Conservation (phyloP, 2,797 vertebrate genomes). For the Lacerta bilineata region DNA sequence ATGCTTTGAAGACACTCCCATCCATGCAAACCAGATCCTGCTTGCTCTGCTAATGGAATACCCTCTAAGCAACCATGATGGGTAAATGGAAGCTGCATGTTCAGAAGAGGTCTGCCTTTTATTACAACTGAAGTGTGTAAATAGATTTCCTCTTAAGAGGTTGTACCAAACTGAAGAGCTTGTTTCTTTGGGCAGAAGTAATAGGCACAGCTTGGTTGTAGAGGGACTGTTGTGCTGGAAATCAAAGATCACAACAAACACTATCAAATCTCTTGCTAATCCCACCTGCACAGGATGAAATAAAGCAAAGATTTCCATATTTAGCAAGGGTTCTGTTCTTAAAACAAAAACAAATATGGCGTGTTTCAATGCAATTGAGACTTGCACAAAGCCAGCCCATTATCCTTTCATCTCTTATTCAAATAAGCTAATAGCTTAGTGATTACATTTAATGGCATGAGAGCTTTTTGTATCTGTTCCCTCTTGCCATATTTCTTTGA, state of each 20-base stretch:
- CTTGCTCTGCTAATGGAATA: not conserved
- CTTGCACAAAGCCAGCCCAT: constrained; percentile 40
- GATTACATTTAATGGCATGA: constrained; percentile 62
- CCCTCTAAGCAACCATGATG: not conserved
- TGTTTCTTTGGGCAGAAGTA: not conserved
- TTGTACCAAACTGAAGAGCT: not conserved
- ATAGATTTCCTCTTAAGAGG: not conserved
- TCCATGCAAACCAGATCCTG: not conserved
- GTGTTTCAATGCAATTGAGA: constrained; percentile 38
- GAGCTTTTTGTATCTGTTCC: constrained; percentile 66
- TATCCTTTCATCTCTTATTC: constrained; percentile 70
- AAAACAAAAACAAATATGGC: constrained; percentile 53
- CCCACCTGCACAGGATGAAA: not conserved
- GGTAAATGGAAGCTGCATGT: not conserved
- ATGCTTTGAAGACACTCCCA: not conserved
- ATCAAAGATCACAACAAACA: not conserved
- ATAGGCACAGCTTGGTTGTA: not conserved
- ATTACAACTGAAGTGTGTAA: not conserved
- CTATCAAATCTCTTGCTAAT: not conserved
- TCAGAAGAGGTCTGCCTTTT: not conserved
- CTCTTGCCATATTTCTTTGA: constrained; percentile 11
- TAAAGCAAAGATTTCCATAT: constrained; percentile 38
- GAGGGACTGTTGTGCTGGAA: not conserved
- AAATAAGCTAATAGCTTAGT: constrained; percentile 49
- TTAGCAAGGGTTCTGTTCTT: constrained; percentile 34